Percentiles rank a stretch among this genome's conserved stretches.
phyloP scores from a whole-genome alignment of 1,140 invertebrate genomes.

The Aphaenogaster rudis region DNA sequence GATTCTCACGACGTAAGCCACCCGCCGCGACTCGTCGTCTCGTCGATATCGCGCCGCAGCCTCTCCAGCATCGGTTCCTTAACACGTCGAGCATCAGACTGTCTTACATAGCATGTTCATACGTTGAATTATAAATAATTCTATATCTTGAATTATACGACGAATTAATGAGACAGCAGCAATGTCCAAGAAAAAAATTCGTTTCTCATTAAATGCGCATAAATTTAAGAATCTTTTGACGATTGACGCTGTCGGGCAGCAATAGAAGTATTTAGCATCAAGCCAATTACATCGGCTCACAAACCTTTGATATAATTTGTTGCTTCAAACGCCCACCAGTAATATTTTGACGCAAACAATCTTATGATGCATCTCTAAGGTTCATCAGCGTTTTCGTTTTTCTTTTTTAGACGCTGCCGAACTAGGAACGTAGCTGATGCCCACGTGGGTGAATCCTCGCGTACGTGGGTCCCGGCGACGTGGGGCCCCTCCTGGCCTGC shows the following conservation, averaged over 20 bases:
- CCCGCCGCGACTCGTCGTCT: conserved; percentile 66
- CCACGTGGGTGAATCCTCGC: conserved; percentile 67
- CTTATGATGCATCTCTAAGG: conserved; percentile 31
- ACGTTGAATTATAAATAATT: conserved; percentile 28
- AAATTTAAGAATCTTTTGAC: not conserved
- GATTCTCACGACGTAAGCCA: conserved; percentile 72
- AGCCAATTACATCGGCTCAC: not conserved
- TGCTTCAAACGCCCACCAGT: not conserved
- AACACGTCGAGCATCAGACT: not conserved
- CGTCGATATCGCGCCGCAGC: conserved; percentile 25
- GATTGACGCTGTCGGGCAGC: not conserved
- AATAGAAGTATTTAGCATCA: not conserved
- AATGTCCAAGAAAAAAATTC: not conserved
- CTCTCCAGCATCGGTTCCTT: conserved; percentile 22
- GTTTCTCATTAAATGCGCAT: conserved; percentile 21
- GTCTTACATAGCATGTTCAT: not conserved
- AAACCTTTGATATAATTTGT: not conserved
- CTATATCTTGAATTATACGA: not conserved
- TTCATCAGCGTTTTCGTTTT: not conserved
- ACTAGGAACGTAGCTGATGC: conserved; percentile 63
- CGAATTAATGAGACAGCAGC: not conserved
- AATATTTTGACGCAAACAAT: conserved; percentile 15
- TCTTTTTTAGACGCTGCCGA: conserved; percentile 1
- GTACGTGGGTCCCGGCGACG: conserved; percentile 66
- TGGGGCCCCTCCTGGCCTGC: conserved; percentile 42